Conservation (phyloP, 1,140 invertebrate genomes). For the Harpegnathos saltator region DNA sequence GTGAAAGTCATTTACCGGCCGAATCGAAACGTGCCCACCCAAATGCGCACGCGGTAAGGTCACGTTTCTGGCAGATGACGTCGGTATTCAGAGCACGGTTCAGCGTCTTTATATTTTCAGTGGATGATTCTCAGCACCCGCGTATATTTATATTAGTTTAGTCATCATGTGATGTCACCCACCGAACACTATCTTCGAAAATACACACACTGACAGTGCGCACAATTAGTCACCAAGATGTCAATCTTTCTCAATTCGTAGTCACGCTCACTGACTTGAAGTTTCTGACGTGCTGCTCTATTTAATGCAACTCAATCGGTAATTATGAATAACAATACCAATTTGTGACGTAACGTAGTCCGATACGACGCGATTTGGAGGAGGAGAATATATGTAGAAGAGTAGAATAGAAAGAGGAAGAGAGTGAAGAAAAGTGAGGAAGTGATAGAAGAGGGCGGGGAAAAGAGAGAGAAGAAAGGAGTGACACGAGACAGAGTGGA, state of each 20-base stretch:
- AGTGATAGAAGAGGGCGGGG: not conserved
- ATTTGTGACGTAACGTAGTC: conserved; percentile 13
- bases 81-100: conserved; percentile 60
- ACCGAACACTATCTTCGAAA: conserved; percentile 30
- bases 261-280: conserved; percentile 25
- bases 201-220: conserved; percentile 22
- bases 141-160: conserved; percentile 68
- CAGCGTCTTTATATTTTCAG: conserved; percentile 72
- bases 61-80: conserved; percentile 53
- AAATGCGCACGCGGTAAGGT: conserved; percentile 61
- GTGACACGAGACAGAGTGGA: conserved; percentile 71
- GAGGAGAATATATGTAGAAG: conserved; percentile 16
- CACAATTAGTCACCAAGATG: conserved; percentile 48
- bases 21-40: conserved; percentile 34
- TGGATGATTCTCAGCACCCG: conserved; percentile 58
- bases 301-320: not conserved
- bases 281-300: too few relatives aligned
- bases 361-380: not conserved
- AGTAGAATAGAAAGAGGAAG: conserved; percentile 21
- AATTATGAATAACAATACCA: conserved; percentile 1
- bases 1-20: conserved; percentile 62
- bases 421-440: not conserved
- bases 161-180: conserved; percentile 71
- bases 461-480: conserved; percentile 53
- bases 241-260: not conserved